Evolutionary conservation across 2,113 vertebrate species (phyloP).

Genomic region (Silurus meridionalis): DNA sequence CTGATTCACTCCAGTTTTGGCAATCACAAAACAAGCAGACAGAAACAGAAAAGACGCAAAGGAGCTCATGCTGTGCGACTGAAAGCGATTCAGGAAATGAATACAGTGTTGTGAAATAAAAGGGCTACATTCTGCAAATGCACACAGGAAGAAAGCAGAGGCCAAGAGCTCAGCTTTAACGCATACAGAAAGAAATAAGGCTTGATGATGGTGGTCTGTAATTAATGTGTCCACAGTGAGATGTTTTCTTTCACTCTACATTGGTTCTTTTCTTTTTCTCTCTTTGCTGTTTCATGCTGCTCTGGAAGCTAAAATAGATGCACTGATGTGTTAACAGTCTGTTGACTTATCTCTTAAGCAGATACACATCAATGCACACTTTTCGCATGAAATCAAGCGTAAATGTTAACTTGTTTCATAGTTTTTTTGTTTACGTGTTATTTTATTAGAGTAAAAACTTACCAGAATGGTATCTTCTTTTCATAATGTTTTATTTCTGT

Average conservation of each 20-base stretch:
- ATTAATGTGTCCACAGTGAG: neutral
- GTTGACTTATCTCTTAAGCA: slow-evolving; percentile 26
- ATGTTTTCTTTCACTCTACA: slow-evolving; percentile 21
- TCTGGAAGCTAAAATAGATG: neutral
- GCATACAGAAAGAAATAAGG: neutral
- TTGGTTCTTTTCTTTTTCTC: slow-evolving; percentile 23
- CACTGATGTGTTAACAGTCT: slow-evolving; percentile 38
- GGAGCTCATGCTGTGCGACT: neutral
- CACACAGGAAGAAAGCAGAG: slow-evolving; percentile 21
- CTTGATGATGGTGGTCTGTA: slow-evolving; percentile 1
- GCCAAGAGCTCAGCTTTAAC: neutral
- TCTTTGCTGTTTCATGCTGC: neutral
- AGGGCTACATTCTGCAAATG: slow-evolving; percentile 8
- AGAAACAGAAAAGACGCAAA: neutral
- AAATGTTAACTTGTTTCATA: slow-evolving; percentile 2
- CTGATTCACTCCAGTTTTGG: neutral
- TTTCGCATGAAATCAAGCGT: slow-evolving; percentile 26
- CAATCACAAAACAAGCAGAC: neutral
- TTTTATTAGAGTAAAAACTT: slow-evolving; percentile 1
- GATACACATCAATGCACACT: neutral
- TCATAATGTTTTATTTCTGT: slow-evolving; percentile 10
- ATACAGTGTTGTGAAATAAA: slow-evolving; percentile 11
- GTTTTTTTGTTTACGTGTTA: slow-evolving; percentile 12
- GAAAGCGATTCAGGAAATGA: neutral
- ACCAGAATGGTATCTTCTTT: neutral